Evolutionary conservation across 2,797 vertebrate genomes (phyloP), one percentile per base, ranked within the genome.

Genomic region (Gouania willdenowi): DNA sequence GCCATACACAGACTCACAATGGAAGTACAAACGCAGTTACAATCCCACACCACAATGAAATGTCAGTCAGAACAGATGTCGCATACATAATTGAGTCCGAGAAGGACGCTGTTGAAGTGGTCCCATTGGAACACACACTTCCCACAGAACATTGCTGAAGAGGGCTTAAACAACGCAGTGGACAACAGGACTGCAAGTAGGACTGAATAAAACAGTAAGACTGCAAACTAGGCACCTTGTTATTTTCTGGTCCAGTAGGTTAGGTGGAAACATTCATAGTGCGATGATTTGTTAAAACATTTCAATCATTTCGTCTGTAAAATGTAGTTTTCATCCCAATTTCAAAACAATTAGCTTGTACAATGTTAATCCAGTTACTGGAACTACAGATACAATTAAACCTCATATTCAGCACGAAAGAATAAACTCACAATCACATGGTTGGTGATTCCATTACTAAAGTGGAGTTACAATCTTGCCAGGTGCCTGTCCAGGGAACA

Each of bases 51-150:
- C 37, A 57, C 12, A 50, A 20, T 5, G 14, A 61, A 42, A 66
- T 63, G 77, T 73, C 80, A 71, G 60, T 77, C 69, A 64, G 76
- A 73, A 77, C 79, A 76, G 64, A 77, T 76, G 81, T 82, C 66
- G 27, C 62, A 63, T 41, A 47, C 48, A 51, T 85, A 86, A 86
- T 85, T 87, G 79, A 79, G 74, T 85, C 57, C 71, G 66, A 83
- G 66, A 63, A 66, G 68, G 62, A 59, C 33, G 20, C 14, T 39
- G 35, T 56, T 53, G 48, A 44, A 41, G 51, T 36, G 47, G 47
- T 76, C 68, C 63, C 61, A 53, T 44, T 26, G 39, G 64, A 74
- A 49, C 31, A 43, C 37, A 44, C 45, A 32, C 48, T 72, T 65
- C 61, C 66, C 36, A 45, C 53, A 60, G 44, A 72, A 57, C 71